Base-by-base conservation (phyloP, 2,797 vertebrate species). In the Simalia tracyae region DNA sequence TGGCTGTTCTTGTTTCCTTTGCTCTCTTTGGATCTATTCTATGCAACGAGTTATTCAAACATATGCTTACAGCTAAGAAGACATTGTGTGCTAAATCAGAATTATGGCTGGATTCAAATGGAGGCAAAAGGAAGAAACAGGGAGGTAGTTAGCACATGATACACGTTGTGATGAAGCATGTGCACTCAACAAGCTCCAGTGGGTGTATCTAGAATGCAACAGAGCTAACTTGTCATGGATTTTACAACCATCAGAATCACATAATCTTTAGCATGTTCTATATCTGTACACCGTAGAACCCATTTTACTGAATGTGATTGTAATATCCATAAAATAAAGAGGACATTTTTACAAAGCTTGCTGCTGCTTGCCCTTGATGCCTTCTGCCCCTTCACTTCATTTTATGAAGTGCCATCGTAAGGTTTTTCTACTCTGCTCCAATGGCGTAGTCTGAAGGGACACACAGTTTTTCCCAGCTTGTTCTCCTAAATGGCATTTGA, bases 61-160 rank as follows among this genome's bases (percentile, higher is more conserved):
- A 93, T 85, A 85, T 88, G 68, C 36, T 85, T 50, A 90, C 72
- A 91, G 92, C 72, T 91, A 26, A 95, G 88, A 92, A 54, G 87
- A 63, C 92, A 28, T 92, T 68, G 2, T 1, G 31, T 12, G 68
- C 36, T 95, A 59, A 87, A 22, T 87, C 60, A 31, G 89, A 84
- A 90, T 64, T 90, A 90, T 57, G 46, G 15, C 68, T 66, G 46
- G 17, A 31, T 64, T 42, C 68, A 88, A 63, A 61, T 57, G 50
- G 60, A 28, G 61, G 46, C 36, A 81, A 46, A 46, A 81, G 24
- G 28, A 31, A 66, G 0, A 84, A 81, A 17, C n/a, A 26, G 31
- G 24, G 91, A 68, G 64, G 28, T 12, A 8, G 66, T 26, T n/a
- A 31, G 59, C 17, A 87, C 66, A 54, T 22, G 56, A 61, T 17